Base-by-base conservation (phyloP, 2,113 vertebrate genomes). In the Nicator chloris region DNA sequence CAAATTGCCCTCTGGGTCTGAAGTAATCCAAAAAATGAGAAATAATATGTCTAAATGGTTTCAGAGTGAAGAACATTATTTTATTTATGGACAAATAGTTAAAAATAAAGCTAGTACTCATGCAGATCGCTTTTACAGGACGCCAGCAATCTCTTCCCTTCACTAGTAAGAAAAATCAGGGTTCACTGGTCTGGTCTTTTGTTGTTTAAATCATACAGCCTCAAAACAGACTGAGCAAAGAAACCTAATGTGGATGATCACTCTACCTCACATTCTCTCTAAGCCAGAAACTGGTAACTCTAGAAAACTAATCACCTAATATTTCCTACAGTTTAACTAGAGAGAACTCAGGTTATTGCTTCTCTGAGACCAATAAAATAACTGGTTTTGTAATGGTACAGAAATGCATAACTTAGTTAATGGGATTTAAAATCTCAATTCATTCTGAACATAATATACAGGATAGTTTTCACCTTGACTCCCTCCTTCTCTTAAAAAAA, bases 91-190 rank as follows among this genome's bases (percentile, higher is more conserved):
- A 14, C 6, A 72, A 87, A 82, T 6, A 22, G 26, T 33, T 39
- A 12, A 59, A 68, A 28, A 40, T 59, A 39, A 78, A 86, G 39
- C 28, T 16, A 19, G 11, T 35, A 59, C 3, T 78, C 6, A 4
- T 1, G 3, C 20, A 50, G 21, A 56, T 28, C 0, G 0, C 61
- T 75, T 47, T 20, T 37, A 56, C 9, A 37, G 35, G 69, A 63
- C 21, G 75, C 27, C 3, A 5, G 13, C 35, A 81, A 10, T 15
- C 26, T 28, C 24, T 12, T 71, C 49, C 40, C 15, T 56, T 53
- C n/a, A 60, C 47, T 28, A 72, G 15, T 16, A 78, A 53, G 19
- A 37, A 70, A 57, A 79, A 22, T 21, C 16, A 28, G 17, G 2
- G 6, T 49, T 72, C 26, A 21, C 24, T 40, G 57, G 5, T 75